Percentiles rank a stretch among this genome's conserved stretches.
Evolutionary conservation across 2,797 vertebrate genomes (phyloP).

Genomic region (Sparidentex hasta): DNA sequence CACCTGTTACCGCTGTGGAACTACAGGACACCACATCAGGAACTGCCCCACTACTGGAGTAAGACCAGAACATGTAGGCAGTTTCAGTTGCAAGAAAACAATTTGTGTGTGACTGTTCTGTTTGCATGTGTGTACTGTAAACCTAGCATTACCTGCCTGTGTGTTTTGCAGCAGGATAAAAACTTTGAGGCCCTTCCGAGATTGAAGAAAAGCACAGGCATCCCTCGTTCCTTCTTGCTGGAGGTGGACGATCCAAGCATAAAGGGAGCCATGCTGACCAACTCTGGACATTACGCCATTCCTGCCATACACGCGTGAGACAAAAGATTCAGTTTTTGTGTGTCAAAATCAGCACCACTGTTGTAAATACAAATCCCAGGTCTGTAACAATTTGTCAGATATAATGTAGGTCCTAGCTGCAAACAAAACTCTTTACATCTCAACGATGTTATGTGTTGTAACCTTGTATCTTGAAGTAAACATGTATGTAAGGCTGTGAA

Average conservation of each 20-base stretch:
- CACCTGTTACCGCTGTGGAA: conserved; percentile 95
- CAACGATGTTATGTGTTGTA: too few relatives aligned
- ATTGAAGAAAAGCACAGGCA: conserved; percentile 98
- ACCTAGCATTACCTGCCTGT: conserved; percentile 3
- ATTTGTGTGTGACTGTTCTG: neutral
- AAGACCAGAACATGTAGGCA: conserved; percentile 65
- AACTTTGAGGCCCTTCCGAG: conserved; percentile 90
- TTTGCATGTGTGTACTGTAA: neutral
- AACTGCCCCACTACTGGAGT: conserved; percentile 95
- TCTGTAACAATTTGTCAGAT: too few relatives aligned
- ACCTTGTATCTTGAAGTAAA: too few relatives aligned
- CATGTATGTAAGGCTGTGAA: too few relatives aligned
- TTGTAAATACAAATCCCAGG: too few relatives aligned
- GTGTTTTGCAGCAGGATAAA: conserved; percentile 89
- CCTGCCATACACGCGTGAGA: conserved; percentile 97
- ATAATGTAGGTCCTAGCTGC: too few relatives aligned
- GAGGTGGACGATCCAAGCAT: conserved; percentile 97
- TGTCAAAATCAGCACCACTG: neutral
- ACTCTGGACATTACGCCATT: conserved; percentile 95
- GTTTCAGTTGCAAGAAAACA: neutral
- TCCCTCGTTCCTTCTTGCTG: conserved; percentile 97
- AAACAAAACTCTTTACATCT: too few relatives aligned
- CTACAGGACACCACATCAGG: conserved; percentile 96
- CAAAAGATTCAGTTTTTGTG: neutral
- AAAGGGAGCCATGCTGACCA: conserved; percentile 98